phyloP scores from a whole-genome alignment of 2,113 vertebrate genomes.

The Emberiza fucata region DNA sequence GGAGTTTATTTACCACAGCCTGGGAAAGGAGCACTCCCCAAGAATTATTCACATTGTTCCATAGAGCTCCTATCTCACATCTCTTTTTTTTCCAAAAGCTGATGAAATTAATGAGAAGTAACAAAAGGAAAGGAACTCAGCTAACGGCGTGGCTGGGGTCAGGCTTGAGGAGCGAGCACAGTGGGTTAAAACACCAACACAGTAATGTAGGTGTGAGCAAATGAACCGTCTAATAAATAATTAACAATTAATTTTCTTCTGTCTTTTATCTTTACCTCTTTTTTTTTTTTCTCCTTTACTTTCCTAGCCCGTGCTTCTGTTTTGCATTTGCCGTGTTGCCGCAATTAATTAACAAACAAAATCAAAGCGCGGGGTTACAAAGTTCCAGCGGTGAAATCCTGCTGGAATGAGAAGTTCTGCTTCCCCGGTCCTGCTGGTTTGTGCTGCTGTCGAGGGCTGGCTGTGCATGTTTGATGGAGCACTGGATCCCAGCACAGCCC shows the following conservation, averaged over 20 bases:
- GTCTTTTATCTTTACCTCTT: conserved; percentile 64
- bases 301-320: conserved; percentile 27
- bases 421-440: neutral
- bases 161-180: conserved; percentile 26
- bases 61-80: neutral
- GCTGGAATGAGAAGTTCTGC: conserved; percentile 47
- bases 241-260: conserved; percentile 69
- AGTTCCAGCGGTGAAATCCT: conserved; percentile 55
- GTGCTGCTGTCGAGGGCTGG: conserved; percentile 22
- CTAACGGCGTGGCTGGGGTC: conserved; percentile 35
- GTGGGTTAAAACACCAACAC: conserved; percentile 58
- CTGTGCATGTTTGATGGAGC: conserved; percentile 60
- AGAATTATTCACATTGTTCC: neutral
- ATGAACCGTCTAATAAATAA: conserved; percentile 72
- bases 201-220: conserved; percentile 66
- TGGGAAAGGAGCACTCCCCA: neutral
- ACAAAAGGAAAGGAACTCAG: conserved; percentile 38
- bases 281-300: neutral
- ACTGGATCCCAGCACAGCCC: conserved; percentile 12
- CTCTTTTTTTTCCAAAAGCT: neutral
- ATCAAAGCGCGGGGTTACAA: conserved; percentile 58
- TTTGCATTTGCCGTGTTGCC: conserved; percentile 57
- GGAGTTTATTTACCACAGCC: neutral
- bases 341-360: conserved; percentile 70
- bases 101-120: conserved; percentile 62